These are phyloP conservation scores for Myiopsitta monachus DNA, from an alignment of 2,113 vertebrate species.

Conservation along the genomic window DNA sequence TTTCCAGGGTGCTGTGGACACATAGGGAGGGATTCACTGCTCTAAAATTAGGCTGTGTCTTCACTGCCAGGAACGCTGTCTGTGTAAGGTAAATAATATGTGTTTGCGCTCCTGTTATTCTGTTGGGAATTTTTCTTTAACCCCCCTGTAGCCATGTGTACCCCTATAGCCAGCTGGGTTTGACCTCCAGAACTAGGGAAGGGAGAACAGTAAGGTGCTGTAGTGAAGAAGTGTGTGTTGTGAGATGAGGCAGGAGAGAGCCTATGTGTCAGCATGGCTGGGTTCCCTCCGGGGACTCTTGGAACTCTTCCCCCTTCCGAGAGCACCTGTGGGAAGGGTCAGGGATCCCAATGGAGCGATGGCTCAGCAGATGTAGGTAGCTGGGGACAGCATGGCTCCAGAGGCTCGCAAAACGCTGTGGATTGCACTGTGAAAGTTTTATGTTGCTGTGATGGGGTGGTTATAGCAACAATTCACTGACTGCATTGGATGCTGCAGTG, in stretches of 20 bases:
- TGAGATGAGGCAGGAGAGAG: background rate
- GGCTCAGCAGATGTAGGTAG: background rate
- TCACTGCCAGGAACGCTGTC: background rate
- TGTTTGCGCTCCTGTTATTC: background rate
- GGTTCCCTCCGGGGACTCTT: background rate
- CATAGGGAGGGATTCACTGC: background rate
- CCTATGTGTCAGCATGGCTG: background rate
- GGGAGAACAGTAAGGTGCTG: background rate
- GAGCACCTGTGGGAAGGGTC: background rate
- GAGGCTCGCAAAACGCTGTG: rapidly evolving
- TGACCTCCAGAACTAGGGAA: background rate
- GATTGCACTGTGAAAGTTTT: background rate
- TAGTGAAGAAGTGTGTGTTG: rapidly evolving
- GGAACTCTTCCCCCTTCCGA: background rate
- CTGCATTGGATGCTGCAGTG: background rate
- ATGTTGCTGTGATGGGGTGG: background rate
- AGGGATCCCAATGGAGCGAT: too few relatives aligned
- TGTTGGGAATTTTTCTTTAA: background rate
- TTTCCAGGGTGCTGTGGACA: background rate
- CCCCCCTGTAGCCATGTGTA: rapidly evolving
- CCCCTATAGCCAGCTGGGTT: background rate
- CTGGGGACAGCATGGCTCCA: too few relatives aligned
- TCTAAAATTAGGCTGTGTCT: constrained; percentile 32
- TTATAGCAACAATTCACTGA: background rate
- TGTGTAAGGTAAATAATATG: background rate